A percentile compares a stretch with the other conserved stretches of the same genome.
Evolutionary conservation across 2,888 invertebrate genomes (phyloP).

Genomic region (Catocala sponsa): DNA sequence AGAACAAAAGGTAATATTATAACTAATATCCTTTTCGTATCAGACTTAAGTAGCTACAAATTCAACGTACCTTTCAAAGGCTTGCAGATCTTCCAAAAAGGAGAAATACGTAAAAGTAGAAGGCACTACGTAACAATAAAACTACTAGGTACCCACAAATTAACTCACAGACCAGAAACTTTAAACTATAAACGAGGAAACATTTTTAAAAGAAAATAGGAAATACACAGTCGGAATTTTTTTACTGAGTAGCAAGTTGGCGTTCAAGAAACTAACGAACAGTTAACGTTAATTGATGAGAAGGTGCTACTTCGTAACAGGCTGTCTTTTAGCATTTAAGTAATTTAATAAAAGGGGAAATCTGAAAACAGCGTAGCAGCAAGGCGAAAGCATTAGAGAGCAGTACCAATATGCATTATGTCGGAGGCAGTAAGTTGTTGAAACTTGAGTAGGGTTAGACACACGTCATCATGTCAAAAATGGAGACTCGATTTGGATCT

Average conservation of each 20-base stretch:
- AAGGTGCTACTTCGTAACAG: constrained; percentile 18
- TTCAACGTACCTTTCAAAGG: too few relatives aligned
- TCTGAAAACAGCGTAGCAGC: constrained; percentile 12
- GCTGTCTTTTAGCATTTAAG: constrained; percentile 14
- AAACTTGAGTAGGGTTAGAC: constrained; percentile 72
- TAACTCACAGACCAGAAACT: neutral
- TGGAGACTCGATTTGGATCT: constrained; percentile 52
- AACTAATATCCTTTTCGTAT: too few relatives aligned
- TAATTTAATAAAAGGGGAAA: constrained; percentile 25
- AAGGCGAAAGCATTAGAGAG: constrained; percentile 21
- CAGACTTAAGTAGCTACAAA: too few relatives aligned
- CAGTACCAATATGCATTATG: constrained; percentile 53
- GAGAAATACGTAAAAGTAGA: too few relatives aligned
- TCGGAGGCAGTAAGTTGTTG: constrained; percentile 58
- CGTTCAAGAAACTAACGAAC: constrained; percentile 29
- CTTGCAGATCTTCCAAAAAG: too few relatives aligned
- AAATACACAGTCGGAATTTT: constrained; percentile 19
- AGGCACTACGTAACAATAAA: neutral
- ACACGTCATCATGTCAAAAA: constrained; percentile 60
- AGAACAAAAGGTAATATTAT: too few relatives aligned
- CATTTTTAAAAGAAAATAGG: constrained; percentile 19
- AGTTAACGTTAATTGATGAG: constrained; percentile 35
- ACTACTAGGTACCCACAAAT: neutral
- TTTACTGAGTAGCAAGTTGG: constrained; percentile 36
- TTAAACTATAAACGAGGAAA: constrained; percentile 17